Conservation (phyloP, 1,140 invertebrate species). For the Drosophila mauritiana region DNA sequence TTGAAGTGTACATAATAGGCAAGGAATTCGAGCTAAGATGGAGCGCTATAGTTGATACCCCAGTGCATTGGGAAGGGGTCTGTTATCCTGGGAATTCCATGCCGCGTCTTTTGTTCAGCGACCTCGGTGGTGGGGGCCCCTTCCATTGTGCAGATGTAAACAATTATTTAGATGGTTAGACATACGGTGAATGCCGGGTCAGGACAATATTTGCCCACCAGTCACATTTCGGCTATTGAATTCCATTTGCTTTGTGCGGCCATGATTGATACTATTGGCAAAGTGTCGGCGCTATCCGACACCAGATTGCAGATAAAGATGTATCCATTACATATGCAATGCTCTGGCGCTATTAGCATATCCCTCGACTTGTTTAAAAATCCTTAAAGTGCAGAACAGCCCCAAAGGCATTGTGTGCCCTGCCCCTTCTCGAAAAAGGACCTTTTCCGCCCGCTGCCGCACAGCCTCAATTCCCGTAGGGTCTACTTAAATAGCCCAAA, state of each 20-base stretch:
- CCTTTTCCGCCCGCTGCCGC: constrained; percentile 6
- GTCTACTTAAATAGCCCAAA: constrained; percentile 33
- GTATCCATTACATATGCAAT: constrained; percentile 21
- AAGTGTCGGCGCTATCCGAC: constrained; percentile 11
- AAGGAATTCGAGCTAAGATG: background rate
- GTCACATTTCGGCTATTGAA: constrained; percentile 36
- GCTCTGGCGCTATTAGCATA: constrained; percentile 21
- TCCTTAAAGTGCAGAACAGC: constrained; percentile 26
- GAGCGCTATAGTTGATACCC: constrained; percentile 3
- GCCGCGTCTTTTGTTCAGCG: constrained; percentile 50
- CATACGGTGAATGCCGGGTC: constrained; percentile 10
- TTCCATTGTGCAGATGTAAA: constrained; percentile 49
- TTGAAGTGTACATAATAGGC: constrained; percentile 25
- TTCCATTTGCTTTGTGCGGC: constrained; percentile 26
- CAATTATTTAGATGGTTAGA: constrained; percentile 54
- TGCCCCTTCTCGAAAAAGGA: too few relatives aligned
- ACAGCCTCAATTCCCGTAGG: constrained; percentile 50
- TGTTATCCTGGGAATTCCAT: constrained; percentile 6
- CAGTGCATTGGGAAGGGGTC: constrained; percentile 5
- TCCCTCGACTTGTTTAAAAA: constrained; percentile 36
- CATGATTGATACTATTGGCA: constrained; percentile 34
- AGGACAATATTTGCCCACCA: constrained; percentile 33
- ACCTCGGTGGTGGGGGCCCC: constrained; percentile 18
- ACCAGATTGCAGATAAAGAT: constrained; percentile 6
- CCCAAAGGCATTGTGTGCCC: constrained; percentile 14